Evolutionary conservation across 1,140 invertebrate genomes (phyloP).

Genomic region (Drosophila kikkawai): DNA sequence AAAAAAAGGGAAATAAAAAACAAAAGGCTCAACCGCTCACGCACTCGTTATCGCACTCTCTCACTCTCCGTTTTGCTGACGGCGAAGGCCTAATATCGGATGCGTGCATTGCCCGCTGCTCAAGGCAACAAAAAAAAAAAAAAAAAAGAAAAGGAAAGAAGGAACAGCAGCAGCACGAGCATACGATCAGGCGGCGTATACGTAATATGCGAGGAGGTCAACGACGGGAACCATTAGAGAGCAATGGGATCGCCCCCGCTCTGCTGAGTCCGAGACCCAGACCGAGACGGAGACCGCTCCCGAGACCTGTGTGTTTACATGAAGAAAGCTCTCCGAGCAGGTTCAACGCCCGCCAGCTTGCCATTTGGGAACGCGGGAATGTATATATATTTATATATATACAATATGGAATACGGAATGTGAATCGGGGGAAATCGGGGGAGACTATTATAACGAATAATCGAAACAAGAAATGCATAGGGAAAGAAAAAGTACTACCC

Average conservation of each 20-base stretch:
- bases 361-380: conserved; percentile 2
- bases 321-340: conserved; percentile 11
- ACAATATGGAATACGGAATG: conserved; percentile 1
- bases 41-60: conserved; percentile 22
- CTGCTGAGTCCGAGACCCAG: background rate
- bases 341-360: conserved; percentile 4
- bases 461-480: background rate
- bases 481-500: background rate
- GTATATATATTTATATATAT: background rate
- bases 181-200: conserved; percentile 33
- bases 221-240: conserved; percentile 41
- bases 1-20: conserved; percentile 16
- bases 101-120: conserved; percentile 63
- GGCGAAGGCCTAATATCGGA: conserved; percentile 62
- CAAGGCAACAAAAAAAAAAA: conserved; percentile 24
- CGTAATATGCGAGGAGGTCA: conserved; percentile 45
- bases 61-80: conserved; percentile 3
- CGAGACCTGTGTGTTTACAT: conserved; percentile 6
- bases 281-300: background rate
- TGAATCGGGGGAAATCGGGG: background rate
- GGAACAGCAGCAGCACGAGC: conserved; percentile 10
- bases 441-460: background rate
- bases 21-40: conserved; percentile 22
- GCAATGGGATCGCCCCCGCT: background rate
- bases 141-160: conserved; percentile 6